Conservation (phyloP, 1,140 invertebrate genomes). For the Oncopodura yosiiana region DNA sequence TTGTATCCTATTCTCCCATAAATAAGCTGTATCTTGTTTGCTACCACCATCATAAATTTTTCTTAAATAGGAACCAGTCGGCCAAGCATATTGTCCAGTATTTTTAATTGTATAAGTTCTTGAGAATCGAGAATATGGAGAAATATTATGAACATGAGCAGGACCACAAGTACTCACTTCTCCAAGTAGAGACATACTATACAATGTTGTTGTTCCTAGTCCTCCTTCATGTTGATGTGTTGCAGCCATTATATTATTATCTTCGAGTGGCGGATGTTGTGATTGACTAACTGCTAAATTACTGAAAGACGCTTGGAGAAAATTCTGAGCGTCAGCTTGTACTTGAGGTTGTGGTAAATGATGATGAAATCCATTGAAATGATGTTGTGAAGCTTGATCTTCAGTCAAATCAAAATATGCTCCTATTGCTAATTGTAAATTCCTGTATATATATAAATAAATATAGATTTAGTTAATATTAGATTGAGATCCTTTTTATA, state of each 20-base stretch:
- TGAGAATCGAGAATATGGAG: slow-evolving; percentile 59
- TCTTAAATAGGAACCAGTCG: slow-evolving; percentile 59
- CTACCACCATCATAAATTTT: slow-evolving; percentile 53
- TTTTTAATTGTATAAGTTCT: slow-evolving; percentile 76
- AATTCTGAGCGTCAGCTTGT: neutral
- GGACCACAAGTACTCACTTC: slow-evolving; percentile 52
- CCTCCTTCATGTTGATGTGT: neutral
- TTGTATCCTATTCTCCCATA: neutral
- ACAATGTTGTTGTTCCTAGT: slow-evolving; percentile 8
- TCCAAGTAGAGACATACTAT: slow-evolving; percentile 63
- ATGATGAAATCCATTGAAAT: neutral
- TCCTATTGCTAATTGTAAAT: slow-evolving; percentile 87
- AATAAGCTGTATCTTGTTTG: slow-evolving; percentile 38
- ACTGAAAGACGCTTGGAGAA: neutral
- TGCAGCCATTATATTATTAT: neutral
- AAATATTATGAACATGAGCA: slow-evolving; percentile 61
- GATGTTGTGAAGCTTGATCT: slow-evolving; percentile 49
- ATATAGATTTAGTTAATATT: neutral
- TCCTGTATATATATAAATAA: slow-evolving; percentile 51
- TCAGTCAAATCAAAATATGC: slow-evolving; percentile 76
- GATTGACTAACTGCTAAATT: too few species aligned
- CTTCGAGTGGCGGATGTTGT: too few species aligned
- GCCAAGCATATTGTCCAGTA: slow-evolving; percentile 66
- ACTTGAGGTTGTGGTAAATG: neutral
- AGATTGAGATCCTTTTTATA: neutral